Conservation (phyloP, 2,113 vertebrate genomes). For the Tautogolabrus adspersus region DNA sequence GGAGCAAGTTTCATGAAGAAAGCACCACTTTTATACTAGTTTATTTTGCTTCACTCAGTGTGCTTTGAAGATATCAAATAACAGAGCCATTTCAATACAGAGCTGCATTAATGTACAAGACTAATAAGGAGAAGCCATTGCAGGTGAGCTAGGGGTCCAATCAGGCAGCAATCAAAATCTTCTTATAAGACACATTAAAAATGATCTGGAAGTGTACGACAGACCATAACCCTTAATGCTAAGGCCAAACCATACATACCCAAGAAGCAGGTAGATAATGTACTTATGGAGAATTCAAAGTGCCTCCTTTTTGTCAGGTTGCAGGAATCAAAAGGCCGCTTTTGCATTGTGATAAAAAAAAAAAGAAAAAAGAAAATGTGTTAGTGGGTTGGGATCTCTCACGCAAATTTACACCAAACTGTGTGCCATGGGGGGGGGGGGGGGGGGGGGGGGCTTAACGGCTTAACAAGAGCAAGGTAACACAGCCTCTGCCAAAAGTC, state of each 20-base stretch:
- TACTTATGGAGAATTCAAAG: conserved; percentile 72
- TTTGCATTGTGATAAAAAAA: conserved; percentile 61
- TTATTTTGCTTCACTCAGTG: conserved; percentile 74
- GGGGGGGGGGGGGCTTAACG: not conserved
- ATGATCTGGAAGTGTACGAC: conserved; percentile 59
- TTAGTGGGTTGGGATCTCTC: conserved; percentile 45
- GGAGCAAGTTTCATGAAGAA: conserved; percentile 69
- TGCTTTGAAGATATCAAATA: conserved; percentile 76
- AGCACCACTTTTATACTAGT: conserved; percentile 80
- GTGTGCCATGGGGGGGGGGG: conserved; percentile 21
- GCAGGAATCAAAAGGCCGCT: conserved; percentile 82
- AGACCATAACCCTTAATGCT: conserved; percentile 44
- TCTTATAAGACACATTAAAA: conserved; percentile 68
- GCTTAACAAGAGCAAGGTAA: conserved; percentile 24
- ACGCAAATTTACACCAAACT: conserved; percentile 38
- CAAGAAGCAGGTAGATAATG: conserved; percentile 67
- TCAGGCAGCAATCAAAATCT: conserved; percentile 65
- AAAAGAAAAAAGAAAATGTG: conserved; percentile 19
- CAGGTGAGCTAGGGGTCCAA: conserved; percentile 58
- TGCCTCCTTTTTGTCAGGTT: conserved; percentile 70
- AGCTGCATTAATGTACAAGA: conserved; percentile 72
- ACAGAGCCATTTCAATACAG: conserved; percentile 73
- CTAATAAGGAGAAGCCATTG: conserved; percentile 68
- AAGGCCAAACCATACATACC: conserved; percentile 60
- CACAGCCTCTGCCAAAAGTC: conserved; percentile 26